phyloP scores from a whole-genome alignment of 2,888 invertebrate genomes.

The Erebia aethiops region DNA sequence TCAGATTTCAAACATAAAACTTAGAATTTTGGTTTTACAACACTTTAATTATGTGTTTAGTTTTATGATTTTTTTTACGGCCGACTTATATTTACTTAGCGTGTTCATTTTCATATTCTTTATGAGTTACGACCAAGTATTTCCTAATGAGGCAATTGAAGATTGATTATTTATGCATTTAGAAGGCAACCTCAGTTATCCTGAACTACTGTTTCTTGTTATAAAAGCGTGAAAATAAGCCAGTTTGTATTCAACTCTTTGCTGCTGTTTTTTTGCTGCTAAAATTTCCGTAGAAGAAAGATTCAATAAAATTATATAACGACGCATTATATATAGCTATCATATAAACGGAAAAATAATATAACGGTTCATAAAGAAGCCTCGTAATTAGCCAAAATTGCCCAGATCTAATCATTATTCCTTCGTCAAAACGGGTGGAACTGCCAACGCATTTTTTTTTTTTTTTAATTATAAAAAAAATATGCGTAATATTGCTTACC shows the following conservation, averaged over 20 bases:
- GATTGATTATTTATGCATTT: neutral
- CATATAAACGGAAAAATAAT: too few species aligned
- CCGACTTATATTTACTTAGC: neutral
- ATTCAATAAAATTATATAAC: too few species aligned
- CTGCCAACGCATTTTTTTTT: too few species aligned
- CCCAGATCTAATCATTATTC: too few species aligned
- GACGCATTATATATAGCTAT: too few species aligned
- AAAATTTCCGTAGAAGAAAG: too few species aligned
- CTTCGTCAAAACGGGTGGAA: too few species aligned
- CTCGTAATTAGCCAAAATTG: too few species aligned
- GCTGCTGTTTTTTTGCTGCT: neutral
- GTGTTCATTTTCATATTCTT: slow-evolving; percentile 5
- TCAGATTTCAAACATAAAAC: neutral
- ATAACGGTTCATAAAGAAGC: too few species aligned
- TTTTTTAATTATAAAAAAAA: too few species aligned
- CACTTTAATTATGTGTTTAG: neutral
- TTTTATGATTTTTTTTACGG: neutral
- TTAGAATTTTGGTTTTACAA: neutral
- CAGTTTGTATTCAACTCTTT: too few species aligned
- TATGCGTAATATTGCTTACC: too few species aligned
- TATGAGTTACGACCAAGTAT: neutral
- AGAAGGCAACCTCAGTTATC: neutral
- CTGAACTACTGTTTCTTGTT: neutral
- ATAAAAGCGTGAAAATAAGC: neutral
- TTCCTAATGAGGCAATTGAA: slow-evolving; percentile 5